These are phyloP conservation scores for Panonychus citri DNA, from an alignment of 1,140 invertebrate species.

Conservation along the genomic window DNA sequence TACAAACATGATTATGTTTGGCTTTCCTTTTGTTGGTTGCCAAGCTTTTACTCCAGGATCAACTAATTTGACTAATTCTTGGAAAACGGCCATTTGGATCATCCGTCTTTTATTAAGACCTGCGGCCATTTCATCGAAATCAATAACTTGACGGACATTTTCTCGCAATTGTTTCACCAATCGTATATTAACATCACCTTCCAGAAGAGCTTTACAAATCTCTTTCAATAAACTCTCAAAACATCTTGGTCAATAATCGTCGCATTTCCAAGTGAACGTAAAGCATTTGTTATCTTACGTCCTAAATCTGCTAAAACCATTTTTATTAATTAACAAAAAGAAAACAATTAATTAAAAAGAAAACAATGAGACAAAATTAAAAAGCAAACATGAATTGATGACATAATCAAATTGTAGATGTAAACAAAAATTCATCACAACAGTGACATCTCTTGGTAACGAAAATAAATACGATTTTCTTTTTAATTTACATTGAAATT, in stretches of 20 bases:
- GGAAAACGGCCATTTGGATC: slow-evolving; percentile 97
- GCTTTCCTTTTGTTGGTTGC: slow-evolving; percentile 77
- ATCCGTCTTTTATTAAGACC: slow-evolving; percentile 93
- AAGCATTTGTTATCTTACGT: slow-evolving; percentile 90
- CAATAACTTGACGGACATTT: slow-evolving; percentile 91
- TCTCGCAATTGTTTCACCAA: slow-evolving; percentile 87
- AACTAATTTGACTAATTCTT: slow-evolving; percentile 94
- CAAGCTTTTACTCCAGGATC: slow-evolving; percentile 95
- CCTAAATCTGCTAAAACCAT: slow-evolving; percentile 99
- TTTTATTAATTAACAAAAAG: too few species aligned
- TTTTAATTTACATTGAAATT: too few species aligned
- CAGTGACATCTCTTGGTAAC: too few species aligned
- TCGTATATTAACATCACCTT: slow-evolving; percentile 96
- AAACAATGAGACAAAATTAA: too few species aligned
- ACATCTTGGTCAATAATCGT: slow-evolving; percentile 98
- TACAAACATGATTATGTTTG: slow-evolving; percentile 99
- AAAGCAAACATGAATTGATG: too few species aligned
- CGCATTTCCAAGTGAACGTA: slow-evolving; percentile 89
- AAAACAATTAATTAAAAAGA: too few species aligned
- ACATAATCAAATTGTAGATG: too few species aligned
- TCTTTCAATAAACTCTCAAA: slow-evolving; percentile 98
- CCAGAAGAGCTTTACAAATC: slow-evolving; percentile 83
- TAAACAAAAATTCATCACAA: too few species aligned
- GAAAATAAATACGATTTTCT: too few species aligned
- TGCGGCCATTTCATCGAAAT: slow-evolving; percentile 97